Evolutionary conservation across 2,113 vertebrate genomes (phyloP).

Genomic region (Mixornis gularis): DNA sequence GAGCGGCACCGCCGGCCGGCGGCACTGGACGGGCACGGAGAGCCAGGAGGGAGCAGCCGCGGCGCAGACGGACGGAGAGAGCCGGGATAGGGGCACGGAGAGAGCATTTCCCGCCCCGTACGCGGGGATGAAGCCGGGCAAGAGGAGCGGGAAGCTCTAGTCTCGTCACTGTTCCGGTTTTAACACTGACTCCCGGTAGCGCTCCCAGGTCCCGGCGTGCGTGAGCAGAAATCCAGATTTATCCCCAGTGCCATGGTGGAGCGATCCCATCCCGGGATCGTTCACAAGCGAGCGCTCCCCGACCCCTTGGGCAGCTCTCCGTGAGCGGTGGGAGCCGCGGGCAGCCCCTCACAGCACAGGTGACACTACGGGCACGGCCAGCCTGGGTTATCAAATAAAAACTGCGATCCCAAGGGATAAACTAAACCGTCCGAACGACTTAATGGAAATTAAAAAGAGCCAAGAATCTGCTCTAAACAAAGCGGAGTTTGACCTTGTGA

Average conservation of each 20-base stretch:
- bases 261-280: too few relatives aligned
- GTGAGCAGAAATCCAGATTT: not conserved
- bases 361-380: not conserved
- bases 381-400: not conserved
- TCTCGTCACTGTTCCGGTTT: not conserved
- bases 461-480: not conserved
- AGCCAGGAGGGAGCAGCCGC: not conserved
- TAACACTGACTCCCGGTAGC: not conserved
- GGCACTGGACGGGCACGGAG: fast-evolving
- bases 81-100: not conserved
- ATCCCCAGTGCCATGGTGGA: not conserved
- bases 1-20: not conserved
- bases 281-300: not conserved
- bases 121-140: not conserved
- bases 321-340: not conserved
- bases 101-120: fast-evolving
- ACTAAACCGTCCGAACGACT: not conserved
- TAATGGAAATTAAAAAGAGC: not conserved
- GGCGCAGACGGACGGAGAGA: not conserved
- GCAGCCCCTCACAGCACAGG: not conserved
- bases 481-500: not conserved
- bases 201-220: not conserved
- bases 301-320: not conserved
- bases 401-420: not conserved
- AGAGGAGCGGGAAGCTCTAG: not conserved